phyloP scores from a whole-genome alignment of 2,888 invertebrate species.

The Harmothoe impar region DNA sequence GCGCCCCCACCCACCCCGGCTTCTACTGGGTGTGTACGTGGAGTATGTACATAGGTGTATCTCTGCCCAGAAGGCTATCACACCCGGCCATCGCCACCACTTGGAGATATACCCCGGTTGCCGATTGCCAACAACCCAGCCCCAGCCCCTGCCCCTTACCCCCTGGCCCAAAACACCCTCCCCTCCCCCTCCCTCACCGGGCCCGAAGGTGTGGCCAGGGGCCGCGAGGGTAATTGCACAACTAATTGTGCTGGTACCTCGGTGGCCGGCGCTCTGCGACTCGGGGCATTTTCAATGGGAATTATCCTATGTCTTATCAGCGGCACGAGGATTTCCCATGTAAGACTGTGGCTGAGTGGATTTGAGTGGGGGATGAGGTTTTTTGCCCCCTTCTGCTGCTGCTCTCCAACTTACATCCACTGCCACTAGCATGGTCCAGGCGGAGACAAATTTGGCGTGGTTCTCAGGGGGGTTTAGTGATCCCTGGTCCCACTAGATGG shows the following conservation, averaged over 20 bases:
- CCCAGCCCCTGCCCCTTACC: not conserved
- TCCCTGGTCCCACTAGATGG: constrained; percentile 18
- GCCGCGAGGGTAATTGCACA: constrained; percentile 10
- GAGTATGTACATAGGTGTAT: constrained; percentile 10
- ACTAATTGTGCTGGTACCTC: constrained; percentile 51
- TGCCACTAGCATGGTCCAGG: not conserved
- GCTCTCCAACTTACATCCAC: not conserved
- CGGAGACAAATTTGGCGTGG: not conserved
- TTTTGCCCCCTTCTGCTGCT: constrained; percentile 33
- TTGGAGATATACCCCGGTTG: not conserved
- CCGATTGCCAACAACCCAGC: not conserved
- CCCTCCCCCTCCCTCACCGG: not conserved
- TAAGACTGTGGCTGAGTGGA: constrained; percentile 56
- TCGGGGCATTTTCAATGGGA: constrained; percentile 45
- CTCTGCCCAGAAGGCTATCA: not conserved
- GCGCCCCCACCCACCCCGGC: not conserved
- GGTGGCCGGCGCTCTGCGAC: not conserved
- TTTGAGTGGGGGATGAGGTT: constrained; percentile 24
- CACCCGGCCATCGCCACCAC: constrained; percentile 1
- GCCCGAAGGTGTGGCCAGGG: not conserved
- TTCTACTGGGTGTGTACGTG: no score
- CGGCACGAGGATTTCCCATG: constrained; percentile 13
- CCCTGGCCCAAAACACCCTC: not conserved
- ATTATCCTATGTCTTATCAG: constrained; percentile 56
- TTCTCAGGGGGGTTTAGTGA: constrained; percentile 35